Conservation (phyloP, 2,113 vertebrate genomes). For the Sceloporus undulatus region DNA sequence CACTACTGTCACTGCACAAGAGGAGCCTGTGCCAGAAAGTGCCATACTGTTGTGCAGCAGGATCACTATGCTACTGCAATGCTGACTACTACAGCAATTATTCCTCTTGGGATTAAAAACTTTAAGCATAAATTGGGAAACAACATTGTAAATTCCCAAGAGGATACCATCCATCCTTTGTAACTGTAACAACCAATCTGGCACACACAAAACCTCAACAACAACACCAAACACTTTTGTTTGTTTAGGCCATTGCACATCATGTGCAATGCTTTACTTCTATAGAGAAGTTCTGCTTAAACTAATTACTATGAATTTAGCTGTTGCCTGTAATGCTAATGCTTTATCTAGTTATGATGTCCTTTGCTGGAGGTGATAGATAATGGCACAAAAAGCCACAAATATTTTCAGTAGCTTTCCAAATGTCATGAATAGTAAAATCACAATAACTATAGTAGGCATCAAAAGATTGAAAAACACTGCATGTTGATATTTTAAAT, state of each 20-base stretch:
- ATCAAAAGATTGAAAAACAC: background rate
- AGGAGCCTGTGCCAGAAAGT: no score
- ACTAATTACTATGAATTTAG: no score
- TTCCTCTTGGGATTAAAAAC: no score
- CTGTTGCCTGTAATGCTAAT: background rate
- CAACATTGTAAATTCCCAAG: no score
- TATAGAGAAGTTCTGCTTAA: background rate
- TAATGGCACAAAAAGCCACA: background rate
- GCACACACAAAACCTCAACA: no score
- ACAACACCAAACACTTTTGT: background rate
- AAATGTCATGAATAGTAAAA: background rate
- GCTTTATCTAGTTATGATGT: background rate
- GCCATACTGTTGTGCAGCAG: no score
- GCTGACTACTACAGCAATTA: no score
- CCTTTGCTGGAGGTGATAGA: background rate
- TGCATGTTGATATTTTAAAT: background rate
- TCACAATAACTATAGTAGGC: background rate
- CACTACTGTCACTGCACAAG: no score
- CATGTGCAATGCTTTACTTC: background rate
- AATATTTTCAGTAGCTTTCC: background rate
- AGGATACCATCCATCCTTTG: no score
- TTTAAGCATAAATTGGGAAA: no score
- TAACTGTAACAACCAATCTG: no score
- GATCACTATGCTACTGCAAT: no score
- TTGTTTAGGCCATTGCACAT: background rate